Percentiles rank a stretch among this genome's conserved stretches.
These are phyloP conservation scores for Polydrusus tereticollis DNA, from an alignment of 2,888 invertebrate species.

Conservation along the genomic window DNA sequence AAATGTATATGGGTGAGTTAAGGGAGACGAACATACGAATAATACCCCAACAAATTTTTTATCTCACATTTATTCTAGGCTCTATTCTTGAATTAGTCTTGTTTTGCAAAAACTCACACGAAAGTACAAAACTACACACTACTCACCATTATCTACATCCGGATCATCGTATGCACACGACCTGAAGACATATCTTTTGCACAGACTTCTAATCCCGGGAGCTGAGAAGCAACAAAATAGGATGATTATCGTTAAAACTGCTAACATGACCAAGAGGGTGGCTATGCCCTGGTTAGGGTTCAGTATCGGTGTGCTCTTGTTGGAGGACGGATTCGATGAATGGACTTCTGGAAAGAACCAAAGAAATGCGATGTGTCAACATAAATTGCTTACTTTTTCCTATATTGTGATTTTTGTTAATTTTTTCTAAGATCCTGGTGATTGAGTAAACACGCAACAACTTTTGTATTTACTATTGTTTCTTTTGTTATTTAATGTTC, in stretches of 20 bases:
- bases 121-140: neutral
- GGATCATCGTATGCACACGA: constrained; percentile 68
- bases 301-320: constrained; percentile 28
- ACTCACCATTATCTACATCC: constrained; percentile 61
- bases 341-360: constrained; percentile 18
- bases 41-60: too few species aligned
- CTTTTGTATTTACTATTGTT: too few species aligned
- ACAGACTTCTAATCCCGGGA: constrained; percentile 70
- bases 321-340: constrained; percentile 9
- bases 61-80: too few species aligned
- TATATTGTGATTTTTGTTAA: too few species aligned
- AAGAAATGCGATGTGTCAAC: neutral
- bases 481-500: too few species aligned
- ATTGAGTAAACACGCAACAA: too few species aligned
- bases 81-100: too few species aligned
- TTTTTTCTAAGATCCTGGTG: too few species aligned
- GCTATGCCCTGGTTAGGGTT: constrained; percentile 67
- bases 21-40: too few species aligned
- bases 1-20: too few species aligned
- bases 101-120: neutral
- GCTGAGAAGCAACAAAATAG: constrained; percentile 73
- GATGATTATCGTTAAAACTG: constrained; percentile 71
- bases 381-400: neutral
- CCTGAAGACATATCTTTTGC: constrained; percentile 66
- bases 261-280: constrained; percentile 71